A percentile compares a stretch with the other conserved stretches of the same genome.
phyloP scores from a whole-genome alignment of 1,140 invertebrate species.

The Saccostrea echinata region DNA sequence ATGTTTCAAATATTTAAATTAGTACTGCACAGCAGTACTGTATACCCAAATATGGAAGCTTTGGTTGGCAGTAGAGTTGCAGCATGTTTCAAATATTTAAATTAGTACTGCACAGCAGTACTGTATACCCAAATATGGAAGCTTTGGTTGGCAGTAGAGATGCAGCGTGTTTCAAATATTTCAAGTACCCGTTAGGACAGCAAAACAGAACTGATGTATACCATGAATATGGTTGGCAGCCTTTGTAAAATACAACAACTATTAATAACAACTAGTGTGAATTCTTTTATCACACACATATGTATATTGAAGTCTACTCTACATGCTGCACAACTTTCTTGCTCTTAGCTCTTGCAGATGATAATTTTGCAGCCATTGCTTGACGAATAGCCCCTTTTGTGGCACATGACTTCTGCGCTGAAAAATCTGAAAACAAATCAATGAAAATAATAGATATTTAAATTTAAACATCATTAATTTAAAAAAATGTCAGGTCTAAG shows the following conservation, averaged over 20 bases:
- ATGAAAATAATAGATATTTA: no score
- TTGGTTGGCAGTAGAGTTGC: not conserved
- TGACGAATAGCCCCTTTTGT: slow-evolving; percentile 7
- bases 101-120: slow-evolving; percentile 17
- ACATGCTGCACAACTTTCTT: not conserved
- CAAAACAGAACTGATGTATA: not conserved
- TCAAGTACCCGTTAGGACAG: not conserved
- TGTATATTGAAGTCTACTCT: not conserved
- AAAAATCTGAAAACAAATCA: slow-evolving; percentile 9
- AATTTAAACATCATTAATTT: no score
- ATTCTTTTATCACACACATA: not conserved
- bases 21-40: not conserved
- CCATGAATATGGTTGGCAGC: not conserved
- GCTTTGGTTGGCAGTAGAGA: not conserved
- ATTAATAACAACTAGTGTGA: not conserved
- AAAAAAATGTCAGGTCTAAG: no score
- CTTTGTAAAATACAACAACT: not conserved
- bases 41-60: not conserved
- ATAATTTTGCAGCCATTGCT: not conserved
- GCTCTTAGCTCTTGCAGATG: not conserved
- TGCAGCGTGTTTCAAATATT: slow-evolving; percentile 10
- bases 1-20: not conserved
- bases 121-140: not conserved
- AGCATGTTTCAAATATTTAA: slow-evolving; percentile 25
- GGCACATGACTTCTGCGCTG: not conserved